Percentiles rank a stretch among this genome's conserved stretches.
phyloP scores from a whole-genome alignment of 37 sponge, comb jelly and placozoan species.

The Amphimedon queenslandica region DNA sequence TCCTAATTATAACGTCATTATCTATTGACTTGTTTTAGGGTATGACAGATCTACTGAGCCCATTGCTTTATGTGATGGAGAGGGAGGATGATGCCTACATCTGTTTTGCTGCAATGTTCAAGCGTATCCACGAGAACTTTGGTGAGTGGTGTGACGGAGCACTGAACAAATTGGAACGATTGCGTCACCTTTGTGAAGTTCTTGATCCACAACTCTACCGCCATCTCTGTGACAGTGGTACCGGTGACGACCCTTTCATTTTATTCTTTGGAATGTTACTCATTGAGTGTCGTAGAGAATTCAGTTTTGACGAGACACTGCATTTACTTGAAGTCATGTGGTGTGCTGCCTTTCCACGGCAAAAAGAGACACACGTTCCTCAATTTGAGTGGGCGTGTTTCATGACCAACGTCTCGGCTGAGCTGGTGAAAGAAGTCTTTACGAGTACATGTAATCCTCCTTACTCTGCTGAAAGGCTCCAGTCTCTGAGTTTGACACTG shows the following conservation, averaged over 20 bases:
- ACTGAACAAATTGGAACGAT: conserved; percentile 51
- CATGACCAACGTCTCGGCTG: conserved; percentile 47
- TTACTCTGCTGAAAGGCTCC: conserved; percentile 42
- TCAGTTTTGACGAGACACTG: conserved; percentile 57
- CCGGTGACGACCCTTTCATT: conserved; percentile 61
- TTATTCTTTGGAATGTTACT: conserved; percentile 79
- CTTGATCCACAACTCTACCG: conserved; percentile 50
- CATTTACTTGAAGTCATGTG: conserved; percentile 58
- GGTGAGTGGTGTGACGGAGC: conserved; percentile 56
- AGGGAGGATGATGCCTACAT: conserved; percentile 70
- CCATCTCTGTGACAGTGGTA: neutral
- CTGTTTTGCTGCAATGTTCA: conserved; percentile 56
- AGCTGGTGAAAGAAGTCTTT: conserved; percentile 47
- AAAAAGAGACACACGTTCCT: neutral
- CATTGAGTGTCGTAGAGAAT: conserved; percentile 69
- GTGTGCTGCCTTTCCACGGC: conserved; percentile 12
- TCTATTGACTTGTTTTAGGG: too few relatives aligned
- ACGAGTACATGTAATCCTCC: conserved; percentile 13
- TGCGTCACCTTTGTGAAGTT: conserved; percentile 72
- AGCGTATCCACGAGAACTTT: conserved; percentile 52
- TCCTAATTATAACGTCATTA: too few relatives aligned
- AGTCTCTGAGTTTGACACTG: neutral
- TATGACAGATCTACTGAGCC: conserved; percentile 77
- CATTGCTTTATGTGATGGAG: conserved; percentile 67
- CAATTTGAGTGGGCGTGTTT: conserved; percentile 45